Evolutionary conservation across 2,888 invertebrate genomes (phyloP).

Genomic region (Tryphoninae sp.): DNA sequence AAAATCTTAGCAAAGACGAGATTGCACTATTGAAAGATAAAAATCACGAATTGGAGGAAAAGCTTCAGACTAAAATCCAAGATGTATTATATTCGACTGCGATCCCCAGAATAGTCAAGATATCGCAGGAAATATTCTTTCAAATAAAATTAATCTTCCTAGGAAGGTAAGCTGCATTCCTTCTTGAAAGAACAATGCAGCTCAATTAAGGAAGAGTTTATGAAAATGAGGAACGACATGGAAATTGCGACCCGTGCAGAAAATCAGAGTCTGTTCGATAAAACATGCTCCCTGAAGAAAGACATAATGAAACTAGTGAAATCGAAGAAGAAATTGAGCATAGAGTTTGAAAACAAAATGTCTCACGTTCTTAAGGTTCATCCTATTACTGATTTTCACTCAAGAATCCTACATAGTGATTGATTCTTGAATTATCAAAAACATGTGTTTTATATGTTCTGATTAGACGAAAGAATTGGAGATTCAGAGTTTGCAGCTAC

Average conservation of each 20-base stretch:
- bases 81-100: constrained; percentile 67
- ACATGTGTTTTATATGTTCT: constrained; percentile 13
- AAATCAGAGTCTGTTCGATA: constrained; percentile 67
- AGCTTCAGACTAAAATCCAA: constrained; percentile 70
- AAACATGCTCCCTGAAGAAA: constrained; percentile 70
- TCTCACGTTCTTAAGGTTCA: constrained; percentile 71
- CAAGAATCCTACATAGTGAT: neutral
- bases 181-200: constrained; percentile 72
- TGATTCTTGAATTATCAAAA: neutral
- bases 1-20: constrained; percentile 63
- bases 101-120: too few relatives aligned
- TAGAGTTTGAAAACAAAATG: constrained; percentile 74
- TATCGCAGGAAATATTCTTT: neutral
- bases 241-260: constrained; percentile 70
- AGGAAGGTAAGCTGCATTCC: constrained; percentile 73
- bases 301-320: constrained; percentile 71
- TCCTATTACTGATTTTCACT: constrained; percentile 21
- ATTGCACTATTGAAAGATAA: constrained; percentile 68
- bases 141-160: neutral
- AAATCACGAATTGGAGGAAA: constrained; percentile 71
- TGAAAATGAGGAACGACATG: constrained; percentile 71
- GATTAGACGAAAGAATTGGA: constrained; percentile 73
- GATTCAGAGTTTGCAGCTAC: constrained; percentile 71
- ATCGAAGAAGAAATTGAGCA: constrained; percentile 69
- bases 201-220: constrained; percentile 74